Conservation (phyloP, 2,888 invertebrate genomes). For the Stramonita haemastoma region DNA sequence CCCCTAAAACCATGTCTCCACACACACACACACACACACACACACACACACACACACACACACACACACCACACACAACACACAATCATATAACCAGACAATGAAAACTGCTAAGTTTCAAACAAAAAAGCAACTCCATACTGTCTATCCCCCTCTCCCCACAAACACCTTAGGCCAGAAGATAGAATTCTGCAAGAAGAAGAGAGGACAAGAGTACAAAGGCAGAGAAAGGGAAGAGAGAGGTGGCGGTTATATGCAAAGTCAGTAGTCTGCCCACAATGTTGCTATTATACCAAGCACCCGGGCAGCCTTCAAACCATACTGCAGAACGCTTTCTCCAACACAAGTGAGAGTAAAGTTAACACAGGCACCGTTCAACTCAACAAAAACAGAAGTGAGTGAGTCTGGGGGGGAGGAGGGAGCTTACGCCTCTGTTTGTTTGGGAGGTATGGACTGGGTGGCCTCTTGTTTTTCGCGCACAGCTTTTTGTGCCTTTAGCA, state of each 20-base stretch:
- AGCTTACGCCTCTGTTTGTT: constrained; percentile 19
- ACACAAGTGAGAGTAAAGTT: background rate
- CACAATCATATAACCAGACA: too few relatives aligned
- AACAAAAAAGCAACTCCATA: too few relatives aligned
- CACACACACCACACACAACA: too few relatives aligned
- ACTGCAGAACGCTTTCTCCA: background rate
- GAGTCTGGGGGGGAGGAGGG: background rate
- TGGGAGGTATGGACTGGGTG: background rate
- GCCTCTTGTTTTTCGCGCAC: constrained; percentile 46
- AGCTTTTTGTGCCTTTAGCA: constrained; percentile 52
- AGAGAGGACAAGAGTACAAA: too few relatives aligned
- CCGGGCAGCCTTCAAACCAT: background rate
- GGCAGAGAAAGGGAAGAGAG: background rate
- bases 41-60: too few relatives aligned
- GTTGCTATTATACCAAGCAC: background rate
- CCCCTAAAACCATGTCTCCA: too few relatives aligned
- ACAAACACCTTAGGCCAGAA: background rate
- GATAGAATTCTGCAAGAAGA: background rate
- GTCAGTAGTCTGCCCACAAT: background rate
- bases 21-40: too few relatives aligned
- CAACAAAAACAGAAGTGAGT: constrained; percentile 2
- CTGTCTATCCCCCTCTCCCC: too few relatives aligned
- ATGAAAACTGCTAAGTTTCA: too few relatives aligned
- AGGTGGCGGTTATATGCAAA: background rate
- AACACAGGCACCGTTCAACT: background rate